Evolutionary conservation across 2,797 vertebrate genomes (phyloP).

Genomic region (Gallinago stenura): DNA sequence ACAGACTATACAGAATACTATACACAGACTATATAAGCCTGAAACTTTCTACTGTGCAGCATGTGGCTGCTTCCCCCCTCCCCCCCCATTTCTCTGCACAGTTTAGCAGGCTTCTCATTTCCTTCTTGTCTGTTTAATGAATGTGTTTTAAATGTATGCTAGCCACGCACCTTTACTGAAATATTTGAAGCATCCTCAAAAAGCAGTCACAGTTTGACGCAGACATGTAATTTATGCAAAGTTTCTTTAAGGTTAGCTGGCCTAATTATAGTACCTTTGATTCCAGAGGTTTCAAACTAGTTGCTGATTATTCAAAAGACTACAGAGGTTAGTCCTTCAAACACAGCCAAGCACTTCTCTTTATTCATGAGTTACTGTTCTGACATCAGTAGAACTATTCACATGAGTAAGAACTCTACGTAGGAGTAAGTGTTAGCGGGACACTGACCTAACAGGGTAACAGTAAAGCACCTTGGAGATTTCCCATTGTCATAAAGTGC

Average conservation of each 20-base stretch:
- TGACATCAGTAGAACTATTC: not conserved
- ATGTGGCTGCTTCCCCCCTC: too few species aligned
- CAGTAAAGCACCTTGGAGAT: not conserved
- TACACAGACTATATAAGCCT: not conserved
- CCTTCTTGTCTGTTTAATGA: not conserved
- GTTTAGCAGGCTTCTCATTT: not conserved
- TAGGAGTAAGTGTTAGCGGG: not conserved
- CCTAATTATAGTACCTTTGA: not conserved
- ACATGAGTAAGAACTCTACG: not conserved
- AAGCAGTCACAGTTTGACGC: not conserved
- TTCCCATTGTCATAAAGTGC: not conserved
- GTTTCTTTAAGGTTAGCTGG: not conserved
- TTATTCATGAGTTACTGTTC: not conserved
- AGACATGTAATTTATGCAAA: not conserved
- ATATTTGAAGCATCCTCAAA: not conserved
- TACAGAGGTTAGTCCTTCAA: not conserved
- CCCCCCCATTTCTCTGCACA: not conserved
- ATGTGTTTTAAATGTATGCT: not conserved
- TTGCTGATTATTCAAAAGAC: not conserved
- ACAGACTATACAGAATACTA: not conserved
- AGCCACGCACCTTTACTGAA: not conserved
- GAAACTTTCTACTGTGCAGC: not conserved
- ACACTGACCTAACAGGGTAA: not conserved
- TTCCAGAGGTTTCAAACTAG: not conserved
- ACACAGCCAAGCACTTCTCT: not conserved